Base-by-base conservation (phyloP, 2,888 invertebrate species). In the Branchipolynoe longqiensis region DNA sequence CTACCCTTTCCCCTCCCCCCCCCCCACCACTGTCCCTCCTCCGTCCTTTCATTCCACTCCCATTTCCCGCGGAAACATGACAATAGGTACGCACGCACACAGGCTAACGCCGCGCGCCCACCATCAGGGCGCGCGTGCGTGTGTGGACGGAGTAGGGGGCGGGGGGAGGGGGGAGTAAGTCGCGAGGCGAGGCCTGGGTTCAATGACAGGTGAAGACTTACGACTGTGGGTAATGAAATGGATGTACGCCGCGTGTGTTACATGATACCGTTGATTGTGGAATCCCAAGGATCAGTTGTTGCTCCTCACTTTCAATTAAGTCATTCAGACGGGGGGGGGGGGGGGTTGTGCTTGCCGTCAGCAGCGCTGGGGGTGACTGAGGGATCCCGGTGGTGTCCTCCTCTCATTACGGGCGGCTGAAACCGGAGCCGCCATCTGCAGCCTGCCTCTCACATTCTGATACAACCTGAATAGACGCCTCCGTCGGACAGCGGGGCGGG, bases 221-320 rank as follows among this genome's bases (percentile, higher is more conserved):
- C 56, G 25, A 12, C n/a, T 56, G 12, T n/a, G n/a, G n/a, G n/a
- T n/a, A n/a, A n/a, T n/a, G 3, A 56, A 48, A 48, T 48, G 48
- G n/a, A 56, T 56, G n/a, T 14, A 56, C 56, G 25, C 3, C 25
- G 18, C 25, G 25, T 18, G 48, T 48, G 18, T 48, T 48, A 56
- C 18, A n/a, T 22, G 22, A 56, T 56, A 56, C 18, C 56, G 56
- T 56, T n/a, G 22, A 56, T 56, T 25, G 25, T 56, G 22, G 56
- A 56, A 22, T 56, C 25, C 22, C 25, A 56, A 3, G 56, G 25
- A n/a, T 25, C 62, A 28, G 14, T 12, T 62, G 62, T 12, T 31
- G 62, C 14, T 25, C 48, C 58, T 58, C 58, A n/a, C 14, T 14
- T 58, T 58, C 58, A 58, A 58, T 58, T 58, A 58, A 58, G 58